Percentiles rank a stretch among this genome's conserved stretches.
Evolutionary conservation across 2,113 vertebrate species (phyloP).

Genomic region (Orientallactaga bullata): DNA sequence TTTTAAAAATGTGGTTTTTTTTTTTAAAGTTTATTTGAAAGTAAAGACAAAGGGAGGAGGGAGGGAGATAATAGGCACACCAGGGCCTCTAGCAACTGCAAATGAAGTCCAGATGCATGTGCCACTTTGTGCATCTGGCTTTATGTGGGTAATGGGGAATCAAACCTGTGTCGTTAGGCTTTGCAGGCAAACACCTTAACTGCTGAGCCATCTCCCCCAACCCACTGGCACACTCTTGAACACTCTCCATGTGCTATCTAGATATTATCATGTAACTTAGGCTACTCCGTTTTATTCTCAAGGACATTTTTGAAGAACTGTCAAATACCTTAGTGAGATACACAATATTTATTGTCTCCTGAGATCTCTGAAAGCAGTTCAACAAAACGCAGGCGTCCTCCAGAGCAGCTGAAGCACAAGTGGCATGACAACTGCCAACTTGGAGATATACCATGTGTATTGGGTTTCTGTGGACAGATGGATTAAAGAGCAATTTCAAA

Average conservation of each 20-base stretch:
- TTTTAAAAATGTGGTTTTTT: neutral
- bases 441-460: constrained; percentile 55
- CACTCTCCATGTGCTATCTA: neutral
- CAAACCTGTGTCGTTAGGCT: too few relatives aligned
- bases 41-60: too few relatives aligned
- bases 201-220: too few relatives aligned
- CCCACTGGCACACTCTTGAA: neutral
- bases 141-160: too few relatives aligned
- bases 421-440: constrained; percentile 37
- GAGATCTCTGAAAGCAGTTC: constrained; percentile 45
- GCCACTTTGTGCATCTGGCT: too few relatives aligned
- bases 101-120: too few relatives aligned
- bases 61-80: too few relatives aligned
- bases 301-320: constrained; percentile 66
- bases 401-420: constrained; percentile 67
- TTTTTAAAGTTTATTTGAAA: too few relatives aligned
- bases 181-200: too few relatives aligned
- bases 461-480: constrained; percentile 51
- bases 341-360: constrained; percentile 50
- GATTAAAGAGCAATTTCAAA: constrained; percentile 59
- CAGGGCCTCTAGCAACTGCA: too few relatives aligned
- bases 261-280: constrained; percentile 33
- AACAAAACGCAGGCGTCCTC: constrained; percentile 52
- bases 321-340: constrained; percentile 21
- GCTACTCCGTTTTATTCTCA: constrained; percentile 48